Base-by-base conservation (phyloP, 2,797 vertebrate species). In the Melanotaenia boesemani region DNA sequence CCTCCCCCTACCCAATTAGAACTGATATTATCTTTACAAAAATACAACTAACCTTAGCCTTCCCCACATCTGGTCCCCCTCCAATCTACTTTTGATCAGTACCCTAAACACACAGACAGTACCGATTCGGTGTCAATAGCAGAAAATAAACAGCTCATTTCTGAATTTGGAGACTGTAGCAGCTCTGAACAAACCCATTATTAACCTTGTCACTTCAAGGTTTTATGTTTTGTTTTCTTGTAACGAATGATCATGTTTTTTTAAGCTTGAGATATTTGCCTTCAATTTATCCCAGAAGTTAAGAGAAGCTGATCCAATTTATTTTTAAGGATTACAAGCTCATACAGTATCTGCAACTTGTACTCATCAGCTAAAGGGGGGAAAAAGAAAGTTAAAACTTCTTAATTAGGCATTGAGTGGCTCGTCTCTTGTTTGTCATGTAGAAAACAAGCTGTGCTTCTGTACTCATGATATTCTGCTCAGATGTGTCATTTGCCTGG, bases 21-120 rank as follows among this genome's bases (percentile, higher is more conserved):
- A 81, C 77, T 20, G 74, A 79, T 84, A 79, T 84, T 28, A 76
- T 83, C 74, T 88, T 88, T 91, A 89, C 77, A 92, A 88, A 92
- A 93, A 92, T 87, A 92, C 87, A 80, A 75, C 77, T 63, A 77
- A 77, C 81, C 74, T 58, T 2, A 67, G 34, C 77, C 83, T 58
- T 56, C 72, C 77, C 75, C 22, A 1, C 7, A 15, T 74, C 83
- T 34, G 36, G 44, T 75, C 73, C 62, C 71, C 20, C 74, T 59
- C 63, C 76, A 18, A 62, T 30, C 87, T 70, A 82, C 79, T 63
- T 82, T 72, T 64, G 83, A 87, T 88, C 86, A 81, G 86, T 76
- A 82, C 84, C 86, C 57, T 24, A 75, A 82, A 84, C 9, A 16
- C 77, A 80, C 74, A 77, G 39, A 84, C 78, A 70, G 83, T 73